Evolutionary conservation across 2,888 invertebrate species (phyloP), one percentile per base, ranked within the genome.

Genomic region (Lepidonotus clava): DNA sequence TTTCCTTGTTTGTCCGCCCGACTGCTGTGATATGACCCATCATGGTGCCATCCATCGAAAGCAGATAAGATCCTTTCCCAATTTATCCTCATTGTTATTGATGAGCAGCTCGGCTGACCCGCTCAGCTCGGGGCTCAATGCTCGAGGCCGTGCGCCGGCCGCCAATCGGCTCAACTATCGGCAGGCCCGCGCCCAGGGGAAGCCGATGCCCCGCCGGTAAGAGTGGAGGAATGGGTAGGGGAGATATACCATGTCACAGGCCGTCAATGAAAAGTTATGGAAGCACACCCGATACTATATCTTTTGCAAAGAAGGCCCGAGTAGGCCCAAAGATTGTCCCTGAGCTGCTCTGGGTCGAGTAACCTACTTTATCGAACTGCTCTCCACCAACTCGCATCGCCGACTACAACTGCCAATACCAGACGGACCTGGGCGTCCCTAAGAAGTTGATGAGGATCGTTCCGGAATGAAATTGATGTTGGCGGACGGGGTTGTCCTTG

Each of bases 11-110:
- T 5, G 5, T 71, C 71, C 36, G n/a, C 71, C 4, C 8, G 36
- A 71, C 4, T 11, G n/a, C 71, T 38, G 36, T 38, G 71, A 71
- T 34, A 36, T 24, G 36, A 21, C 36, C 36, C 36, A 71, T 71
- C 71, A 71, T 36, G 71, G 36, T 36, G 34, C 71, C 71, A 71
- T 71, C 71, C 71, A 34, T 34, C 38, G 38, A 34, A 24, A n/a
- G 36, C 18, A 14, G 71, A 71, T 71, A 71, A 71, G 71, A 71
- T 71, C 71, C 11, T 36, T 38, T 21, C 36, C 71, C 14, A 38
- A 38, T 38, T 34, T 71, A 71, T 34, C 38, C 36, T 38, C 71
- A 38, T 38, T 38, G 38, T 71, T 71, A 71, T 71, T 71, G 71
- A 71, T 71, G 71, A 34, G 71, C 21, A 21, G 38, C 71, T 71